Conservation (phyloP, 2,113 vertebrate genomes). For the Alethe diademata region DNA sequence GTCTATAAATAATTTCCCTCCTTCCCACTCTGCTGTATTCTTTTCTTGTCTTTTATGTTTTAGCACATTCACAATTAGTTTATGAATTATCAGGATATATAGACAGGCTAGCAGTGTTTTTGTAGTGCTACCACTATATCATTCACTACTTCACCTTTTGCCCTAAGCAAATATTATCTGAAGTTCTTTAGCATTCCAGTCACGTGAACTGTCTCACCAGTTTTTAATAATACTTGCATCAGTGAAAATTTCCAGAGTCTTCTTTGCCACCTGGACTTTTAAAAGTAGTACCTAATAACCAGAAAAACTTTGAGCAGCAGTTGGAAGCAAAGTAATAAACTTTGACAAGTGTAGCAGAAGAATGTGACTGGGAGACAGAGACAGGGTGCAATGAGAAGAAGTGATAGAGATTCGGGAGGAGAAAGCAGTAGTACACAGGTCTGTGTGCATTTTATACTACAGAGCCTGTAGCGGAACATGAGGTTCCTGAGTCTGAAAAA, state of each 20-base stretch:
- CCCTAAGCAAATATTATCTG: background rate
- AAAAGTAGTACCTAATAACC: background rate
- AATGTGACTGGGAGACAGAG: background rate
- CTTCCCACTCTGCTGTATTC: background rate
- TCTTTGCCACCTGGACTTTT: background rate
- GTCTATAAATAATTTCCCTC: slow-evolving; percentile 12
- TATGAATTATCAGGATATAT: background rate
- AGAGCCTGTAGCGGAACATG: background rate
- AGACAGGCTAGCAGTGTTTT: background rate
- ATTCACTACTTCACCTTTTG: background rate
- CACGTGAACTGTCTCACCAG: background rate
- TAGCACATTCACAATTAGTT: background rate
- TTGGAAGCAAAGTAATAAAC: background rate
- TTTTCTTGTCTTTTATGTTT: background rate
- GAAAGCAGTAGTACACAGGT: background rate
- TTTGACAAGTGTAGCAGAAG: background rate
- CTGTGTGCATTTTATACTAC: background rate
- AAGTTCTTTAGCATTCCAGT: background rate
- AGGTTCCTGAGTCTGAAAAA: background rate
- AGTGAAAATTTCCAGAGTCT: background rate
- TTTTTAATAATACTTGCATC: background rate
- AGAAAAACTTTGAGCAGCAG: background rate
- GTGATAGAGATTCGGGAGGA: background rate
- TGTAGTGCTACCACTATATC: background rate
- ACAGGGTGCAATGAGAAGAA: background rate